Percentiles rank a stretch among this genome's conserved stretches.
Conservation (phyloP, 2,888 invertebrate species). For the Catocala fraxini region DNA sequence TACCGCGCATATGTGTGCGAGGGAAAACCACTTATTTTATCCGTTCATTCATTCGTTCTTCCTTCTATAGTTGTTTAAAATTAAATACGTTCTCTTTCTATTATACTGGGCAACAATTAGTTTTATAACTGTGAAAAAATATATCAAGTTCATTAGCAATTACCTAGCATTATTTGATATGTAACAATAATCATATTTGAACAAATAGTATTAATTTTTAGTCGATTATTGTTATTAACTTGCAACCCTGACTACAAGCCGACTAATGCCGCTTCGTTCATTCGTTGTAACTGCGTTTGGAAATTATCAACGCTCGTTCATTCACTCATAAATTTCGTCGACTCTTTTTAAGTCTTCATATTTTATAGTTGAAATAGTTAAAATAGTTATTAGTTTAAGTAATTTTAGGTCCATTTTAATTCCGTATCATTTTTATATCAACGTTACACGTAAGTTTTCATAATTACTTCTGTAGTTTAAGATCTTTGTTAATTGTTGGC, state of each 20-base stretch:
- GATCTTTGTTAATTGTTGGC: constrained; percentile 49
- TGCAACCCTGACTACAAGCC: constrained; percentile 47
- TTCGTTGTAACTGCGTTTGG: constrained; percentile 38
- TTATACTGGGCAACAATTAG: too few species aligned
- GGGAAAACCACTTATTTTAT: neutral
- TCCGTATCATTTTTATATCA: constrained; percentile 63
- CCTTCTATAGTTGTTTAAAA: constrained; percentile 12
- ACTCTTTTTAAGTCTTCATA: constrained; percentile 61
- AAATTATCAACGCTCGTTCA: constrained; percentile 50
- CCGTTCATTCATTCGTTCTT: constrained; percentile 43
- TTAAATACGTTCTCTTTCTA: too few species aligned
- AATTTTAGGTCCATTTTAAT: constrained; percentile 66
- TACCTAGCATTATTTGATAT: too few species aligned
- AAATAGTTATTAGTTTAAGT: constrained; percentile 60
- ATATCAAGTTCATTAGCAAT: too few species aligned
- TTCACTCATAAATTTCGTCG: constrained; percentile 68
- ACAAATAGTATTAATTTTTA: neutral
- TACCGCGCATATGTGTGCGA: constrained; percentile 1
- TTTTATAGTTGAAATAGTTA: constrained; percentile 69
- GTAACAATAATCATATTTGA: too few species aligned
- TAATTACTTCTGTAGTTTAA: constrained; percentile 40
- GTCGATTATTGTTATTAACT: constrained; percentile 27
- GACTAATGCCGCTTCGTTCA: constrained; percentile 35
- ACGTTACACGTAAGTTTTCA: constrained; percentile 72
- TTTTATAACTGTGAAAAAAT: too few species aligned